Evolutionary conservation across 2,888 invertebrate genomes (phyloP), one percentile per base, ranked within the genome.

Genomic region (Rhingia rostrata): DNA sequence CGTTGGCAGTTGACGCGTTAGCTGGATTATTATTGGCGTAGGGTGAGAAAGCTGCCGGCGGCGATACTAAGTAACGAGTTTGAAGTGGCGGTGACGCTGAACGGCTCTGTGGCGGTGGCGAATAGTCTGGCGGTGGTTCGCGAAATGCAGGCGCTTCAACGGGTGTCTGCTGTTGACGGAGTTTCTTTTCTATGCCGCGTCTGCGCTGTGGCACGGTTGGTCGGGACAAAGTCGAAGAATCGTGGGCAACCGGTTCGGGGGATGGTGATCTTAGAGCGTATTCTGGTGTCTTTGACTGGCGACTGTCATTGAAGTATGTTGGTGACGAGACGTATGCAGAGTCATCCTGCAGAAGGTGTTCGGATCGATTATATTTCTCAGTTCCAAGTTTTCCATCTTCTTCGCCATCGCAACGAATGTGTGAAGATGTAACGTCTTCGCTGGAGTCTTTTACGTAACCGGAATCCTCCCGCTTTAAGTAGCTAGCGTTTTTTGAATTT

Each of bases 71-170:
- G 91, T 91, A 84, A 33, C 84, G 79, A 87, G 75, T 85, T 74
- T 89, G 90, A 4, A 89, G 89, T 41, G 92, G 91, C 4, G 92
- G 91, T 5, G 92, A 91, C 30, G 84, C 87, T 12, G 90, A 90
- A 66, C 90, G 91, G 73, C 91, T 91, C 41, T 90, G 88, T 33
- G 92, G 92, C 6, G 94, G 94, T 6, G 95, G 95, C 1, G 95
- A 95, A 88, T 95, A 95, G 88, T 95, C 95, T 3, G 95, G 95
- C 2, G 95, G 94, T 5, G 95, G 95, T 88, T 95, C 95, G 32
- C 70, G 81, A 49, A 64, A 93, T 91, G 86, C 92, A 91, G 79
- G 93, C 90, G 87, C 92, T 87, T 75, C 75, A 51, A 86, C 86
- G 39, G 84, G 88, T 30, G 86, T 79, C 22, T 88, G 89, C 60